Base-by-base conservation (phyloP, 2,113 vertebrate genomes). In the Tragulus kanchil region DNA sequence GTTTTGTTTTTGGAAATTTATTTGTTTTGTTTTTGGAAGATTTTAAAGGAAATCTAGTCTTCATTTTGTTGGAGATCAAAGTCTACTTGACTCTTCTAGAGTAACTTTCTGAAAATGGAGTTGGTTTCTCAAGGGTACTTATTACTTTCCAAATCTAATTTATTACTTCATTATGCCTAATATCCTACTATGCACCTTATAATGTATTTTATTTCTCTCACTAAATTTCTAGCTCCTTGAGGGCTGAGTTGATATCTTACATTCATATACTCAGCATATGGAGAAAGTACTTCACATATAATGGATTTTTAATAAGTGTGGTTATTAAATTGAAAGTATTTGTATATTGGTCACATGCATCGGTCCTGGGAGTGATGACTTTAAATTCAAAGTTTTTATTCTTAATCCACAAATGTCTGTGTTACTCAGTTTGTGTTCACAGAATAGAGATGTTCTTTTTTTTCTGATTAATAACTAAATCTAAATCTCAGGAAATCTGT, bases 391-490 rank as follows among this genome's bases (percentile, higher is more conserved):
- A 90, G 52, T 90, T 95, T 95, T 95, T 52, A 91, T 87, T 93
- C 87, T 95, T 90, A 95, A 92, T 59, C n/a, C 64, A 56, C 54
- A 93, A 64, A 64, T 78, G 42, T 79, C 58, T 87, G 78, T 65
- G 12, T 90, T 89, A 86, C 64, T 91, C 50, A 50, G 62, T 23
- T 73, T 64, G 62, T 79, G 14, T 11, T 56, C 45, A 77, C 11
- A 8, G 85, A 90, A 52, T 50, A 52, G 45, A 23, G 8, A 58
- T 79, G 96, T 93, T 95, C 52, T 97, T 94, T 93, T 88, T 48
- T 85, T 96, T 89, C 21, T 96, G 36, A 94, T 71, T 95, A 95
- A 90, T 93, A 90, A 92, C 45, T 85, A 94, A 81, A 79, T 75
- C 64, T 65, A 90, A 77, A 23, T 78, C 52, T 93, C 36, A 75